Evolutionary conservation across 2,113 vertebrate genomes (phyloP).

Genomic region (Regulus satrapa): DNA sequence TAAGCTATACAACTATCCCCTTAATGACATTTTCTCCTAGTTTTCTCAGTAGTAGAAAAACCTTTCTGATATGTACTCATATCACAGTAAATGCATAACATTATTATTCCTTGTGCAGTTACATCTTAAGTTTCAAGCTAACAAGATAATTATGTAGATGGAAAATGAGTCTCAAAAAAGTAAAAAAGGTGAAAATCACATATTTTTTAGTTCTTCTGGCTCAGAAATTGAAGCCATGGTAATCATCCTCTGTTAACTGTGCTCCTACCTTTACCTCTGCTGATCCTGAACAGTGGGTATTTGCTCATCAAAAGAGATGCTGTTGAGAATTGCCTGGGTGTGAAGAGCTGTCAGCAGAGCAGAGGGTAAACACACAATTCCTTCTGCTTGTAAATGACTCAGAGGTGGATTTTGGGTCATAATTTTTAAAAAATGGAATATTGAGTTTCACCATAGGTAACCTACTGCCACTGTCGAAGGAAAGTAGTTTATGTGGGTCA

Average conservation of each 20-base stretch:
- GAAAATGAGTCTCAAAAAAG: not conserved
- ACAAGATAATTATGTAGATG: not conserved
- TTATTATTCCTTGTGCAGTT: not conserved
- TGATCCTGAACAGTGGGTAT: not conserved
- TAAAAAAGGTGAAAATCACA: not conserved
- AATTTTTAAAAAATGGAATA: not conserved
- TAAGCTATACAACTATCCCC: not conserved
- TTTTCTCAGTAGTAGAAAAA: not conserved
- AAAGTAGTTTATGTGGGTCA: not conserved
- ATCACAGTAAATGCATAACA: not conserved
- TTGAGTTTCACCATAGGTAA: not conserved
- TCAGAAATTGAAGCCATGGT: not conserved
- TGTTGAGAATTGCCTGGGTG: not conserved
- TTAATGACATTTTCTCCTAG: not conserved
- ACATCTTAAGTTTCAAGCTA: not conserved
- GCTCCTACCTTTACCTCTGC: not conserved
- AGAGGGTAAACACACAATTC: rapidly evolving
- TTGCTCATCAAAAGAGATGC: not conserved
- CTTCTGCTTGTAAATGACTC: not conserved
- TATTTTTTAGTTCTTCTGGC: not conserved
- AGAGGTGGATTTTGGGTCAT: not conserved
- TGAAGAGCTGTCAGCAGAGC: not conserved
- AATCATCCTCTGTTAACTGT: not conserved
- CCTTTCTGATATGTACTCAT: not conserved
- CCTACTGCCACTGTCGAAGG: not conserved